Evolutionary conservation across 2,888 invertebrate species (phyloP).

Genomic region (Lithophane leautieri): DNA sequence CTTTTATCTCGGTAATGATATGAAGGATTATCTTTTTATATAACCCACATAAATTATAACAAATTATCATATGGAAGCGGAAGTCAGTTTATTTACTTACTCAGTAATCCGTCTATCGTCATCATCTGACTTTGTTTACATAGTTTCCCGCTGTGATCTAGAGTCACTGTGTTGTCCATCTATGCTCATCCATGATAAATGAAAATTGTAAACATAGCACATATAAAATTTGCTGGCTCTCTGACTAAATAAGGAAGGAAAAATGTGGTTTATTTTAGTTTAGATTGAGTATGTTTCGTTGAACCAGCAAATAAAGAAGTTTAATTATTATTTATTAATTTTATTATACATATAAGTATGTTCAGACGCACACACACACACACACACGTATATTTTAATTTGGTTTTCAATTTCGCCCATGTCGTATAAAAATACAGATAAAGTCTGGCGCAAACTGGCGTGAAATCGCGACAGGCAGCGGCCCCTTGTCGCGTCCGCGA

Average conservation of each 20-base stretch:
- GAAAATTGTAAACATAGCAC: neutral
- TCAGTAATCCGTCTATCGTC: slow-evolving; percentile 12
- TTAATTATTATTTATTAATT: neutral
- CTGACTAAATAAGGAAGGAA: neutral
- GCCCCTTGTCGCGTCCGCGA: too few relatives aligned
- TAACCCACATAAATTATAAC: neutral
- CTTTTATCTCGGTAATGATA: neutral
- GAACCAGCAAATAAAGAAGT: neutral
- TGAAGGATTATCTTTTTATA: neutral
- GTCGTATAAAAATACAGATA: neutral
- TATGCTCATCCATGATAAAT: slow-evolving; percentile 2
- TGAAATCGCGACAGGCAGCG: too few relatives aligned
- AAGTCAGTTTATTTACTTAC: slow-evolving; percentile 27
- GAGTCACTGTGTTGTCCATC: neutral
- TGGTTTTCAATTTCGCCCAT: neutral
- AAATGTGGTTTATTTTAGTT: neutral
- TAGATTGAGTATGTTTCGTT: neutral
- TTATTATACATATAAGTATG: too few relatives aligned
- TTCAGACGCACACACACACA: too few relatives aligned
- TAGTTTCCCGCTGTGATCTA: neutral
- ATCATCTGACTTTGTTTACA: slow-evolving; percentile 12
- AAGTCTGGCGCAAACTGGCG: too few relatives aligned
- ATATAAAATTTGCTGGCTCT: too few relatives aligned
- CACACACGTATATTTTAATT: too few relatives aligned
- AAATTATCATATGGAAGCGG: slow-evolving; percentile 20